Percentiles rank a stretch among this genome's conserved stretches.
phyloP scores from a whole-genome alignment of 2,888 invertebrate genomes.

The Yponomeuta cagnagella region DNA sequence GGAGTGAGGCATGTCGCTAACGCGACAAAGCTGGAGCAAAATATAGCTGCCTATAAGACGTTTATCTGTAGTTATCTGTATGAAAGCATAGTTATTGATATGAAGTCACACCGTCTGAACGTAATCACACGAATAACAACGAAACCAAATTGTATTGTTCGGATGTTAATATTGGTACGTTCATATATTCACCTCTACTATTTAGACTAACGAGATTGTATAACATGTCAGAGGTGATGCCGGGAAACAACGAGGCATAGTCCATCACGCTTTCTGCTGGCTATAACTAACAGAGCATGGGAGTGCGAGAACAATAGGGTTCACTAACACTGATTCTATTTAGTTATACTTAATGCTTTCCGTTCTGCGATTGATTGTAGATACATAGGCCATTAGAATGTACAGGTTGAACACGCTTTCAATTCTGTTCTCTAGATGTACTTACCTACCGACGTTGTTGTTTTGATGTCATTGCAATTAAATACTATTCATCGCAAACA shows the following conservation, averaged over 20 bases:
- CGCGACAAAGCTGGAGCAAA: no score
- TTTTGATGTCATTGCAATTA: background rate
- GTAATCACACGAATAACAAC: no score
- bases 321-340: background rate
- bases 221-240: background rate
- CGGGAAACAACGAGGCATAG: background rate
- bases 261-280: background rate
- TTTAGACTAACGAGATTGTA: background rate
- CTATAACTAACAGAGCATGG: background rate
- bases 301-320: background rate
- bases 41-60: no score
- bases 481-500: no score
- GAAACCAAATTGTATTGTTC: no score
- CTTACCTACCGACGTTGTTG: background rate
- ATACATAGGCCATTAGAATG: background rate
- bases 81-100: no score
- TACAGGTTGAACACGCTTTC: no score
- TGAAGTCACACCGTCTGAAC: no score
- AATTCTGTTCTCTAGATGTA: no score
- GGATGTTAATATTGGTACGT: no score
- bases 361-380: background rate
- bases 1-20: no score
- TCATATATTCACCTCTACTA: background rate
- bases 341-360: conserved; percentile 1
- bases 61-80: no score